phyloP scores from a whole-genome alignment of 2,797 vertebrate species.

The Vultur gryphus region DNA sequence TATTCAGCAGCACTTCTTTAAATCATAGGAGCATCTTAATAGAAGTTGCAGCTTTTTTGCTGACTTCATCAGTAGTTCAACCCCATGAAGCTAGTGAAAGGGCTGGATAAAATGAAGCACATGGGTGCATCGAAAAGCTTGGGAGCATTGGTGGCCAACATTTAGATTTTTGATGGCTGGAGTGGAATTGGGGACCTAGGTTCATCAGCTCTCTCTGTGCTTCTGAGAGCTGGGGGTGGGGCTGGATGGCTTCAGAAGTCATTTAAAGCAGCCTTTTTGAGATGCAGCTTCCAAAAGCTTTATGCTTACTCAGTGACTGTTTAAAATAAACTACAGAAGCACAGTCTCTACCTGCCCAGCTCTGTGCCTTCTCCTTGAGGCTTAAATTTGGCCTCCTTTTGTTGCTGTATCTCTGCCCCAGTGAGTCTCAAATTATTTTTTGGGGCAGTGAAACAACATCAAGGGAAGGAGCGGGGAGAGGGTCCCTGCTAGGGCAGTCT shows the following conservation, averaged over 20 bases:
- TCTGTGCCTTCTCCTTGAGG: background rate
- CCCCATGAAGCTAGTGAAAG: background rate
- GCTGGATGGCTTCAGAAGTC: background rate
- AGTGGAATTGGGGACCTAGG: background rate
- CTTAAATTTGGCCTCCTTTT: background rate
- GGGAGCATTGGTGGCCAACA: background rate
- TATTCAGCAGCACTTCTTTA: background rate
- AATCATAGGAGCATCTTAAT: background rate
- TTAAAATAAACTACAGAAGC: background rate
- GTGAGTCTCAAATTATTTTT: background rate
- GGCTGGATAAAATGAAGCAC: background rate
- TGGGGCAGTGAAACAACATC: background rate
- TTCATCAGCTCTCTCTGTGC: background rate
- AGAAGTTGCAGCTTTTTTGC: slow-evolving; percentile 4
- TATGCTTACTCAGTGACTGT: background rate
- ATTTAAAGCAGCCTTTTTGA: background rate
- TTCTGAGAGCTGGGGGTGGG: background rate
- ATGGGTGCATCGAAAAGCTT: background rate
- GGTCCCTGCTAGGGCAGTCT: background rate
- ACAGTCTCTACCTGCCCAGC: background rate
- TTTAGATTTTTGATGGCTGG: background rate
- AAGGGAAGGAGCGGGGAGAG: background rate
- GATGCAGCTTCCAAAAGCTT: background rate
- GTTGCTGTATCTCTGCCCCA: background rate
- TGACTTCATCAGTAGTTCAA: background rate